Evolutionary conservation across 2,888 invertebrate genomes (phyloP).

Genomic region (Entomobrya multifasciata): DNA sequence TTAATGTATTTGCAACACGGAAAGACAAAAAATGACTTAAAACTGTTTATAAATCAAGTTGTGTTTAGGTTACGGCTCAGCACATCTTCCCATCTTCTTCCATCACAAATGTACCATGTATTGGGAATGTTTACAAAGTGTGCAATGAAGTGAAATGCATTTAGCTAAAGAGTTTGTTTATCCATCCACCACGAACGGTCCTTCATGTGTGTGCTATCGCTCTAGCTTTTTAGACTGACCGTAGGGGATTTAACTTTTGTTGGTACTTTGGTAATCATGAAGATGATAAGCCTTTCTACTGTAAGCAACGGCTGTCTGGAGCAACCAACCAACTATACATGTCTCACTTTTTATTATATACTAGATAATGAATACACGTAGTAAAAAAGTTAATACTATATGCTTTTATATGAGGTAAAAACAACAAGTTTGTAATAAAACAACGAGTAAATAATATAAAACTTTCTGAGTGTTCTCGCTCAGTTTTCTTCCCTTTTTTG

Average conservation of each 20-base stretch:
- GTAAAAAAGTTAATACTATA: neutral
- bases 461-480: neutral
- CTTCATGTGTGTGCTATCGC: neutral
- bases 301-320: neutral
- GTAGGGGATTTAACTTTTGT: conserved; percentile 42
- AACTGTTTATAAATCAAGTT: conserved; percentile 16
- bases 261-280: conserved; percentile 22
- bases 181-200: neutral
- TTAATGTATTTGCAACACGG: neutral
- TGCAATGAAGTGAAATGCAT: conserved; percentile 29
- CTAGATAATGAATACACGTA: neutral
- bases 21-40: conserved; percentile 11
- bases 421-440: neutral
- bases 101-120: neutral
- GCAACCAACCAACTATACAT: neutral
- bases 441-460: conserved; percentile 12
- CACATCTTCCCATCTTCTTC: neutral
- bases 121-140: conserved; percentile 34
- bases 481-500: neutral
- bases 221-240: conserved; percentile 4
- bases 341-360: neutral
- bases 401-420: neutral
- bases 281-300: conserved; percentile 2
- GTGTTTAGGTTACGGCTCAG: conserved; percentile 21
- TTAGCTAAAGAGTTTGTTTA: conserved; percentile 27